Conservation (phyloP, 1,140 invertebrate genomes). For the Drosophila ananassae region DNA sequence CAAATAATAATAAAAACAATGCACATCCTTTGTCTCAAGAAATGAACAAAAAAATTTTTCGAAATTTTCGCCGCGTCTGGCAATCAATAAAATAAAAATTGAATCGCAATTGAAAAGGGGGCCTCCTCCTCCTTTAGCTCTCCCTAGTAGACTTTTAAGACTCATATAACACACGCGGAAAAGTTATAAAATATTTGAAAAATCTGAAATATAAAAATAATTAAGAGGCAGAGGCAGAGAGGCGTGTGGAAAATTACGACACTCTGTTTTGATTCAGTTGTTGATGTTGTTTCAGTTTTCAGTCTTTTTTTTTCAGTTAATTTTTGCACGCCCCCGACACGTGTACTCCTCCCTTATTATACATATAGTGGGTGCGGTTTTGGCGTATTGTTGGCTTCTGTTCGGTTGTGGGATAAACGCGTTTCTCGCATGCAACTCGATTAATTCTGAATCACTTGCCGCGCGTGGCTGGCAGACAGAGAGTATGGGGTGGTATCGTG, state of each 20-base stretch:
- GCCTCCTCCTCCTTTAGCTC: not conserved
- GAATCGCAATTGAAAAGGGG: constrained; percentile 11
- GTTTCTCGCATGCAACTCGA: constrained; percentile 27
- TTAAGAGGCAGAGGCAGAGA: constrained; percentile 10
- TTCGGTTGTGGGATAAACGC: not conserved
- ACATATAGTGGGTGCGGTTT: constrained; percentile 12
- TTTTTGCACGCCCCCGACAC: constrained; percentile 56
- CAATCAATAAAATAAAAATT: constrained; percentile 59
- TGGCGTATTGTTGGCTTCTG: not conserved
- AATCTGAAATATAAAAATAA: constrained; percentile 14
- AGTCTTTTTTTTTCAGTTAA: constrained; percentile 38
- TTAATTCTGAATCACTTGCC: constrained; percentile 38
- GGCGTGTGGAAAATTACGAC: constrained; percentile 66
- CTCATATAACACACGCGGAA: constrained; percentile 33
- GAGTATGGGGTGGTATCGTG: not conserved
- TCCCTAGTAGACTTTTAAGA: too few species aligned
- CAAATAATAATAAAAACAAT: constrained; percentile 31
- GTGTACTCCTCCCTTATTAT: constrained; percentile 15
- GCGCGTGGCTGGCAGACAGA: constrained; percentile 13
- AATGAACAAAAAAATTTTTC: constrained; percentile 41
- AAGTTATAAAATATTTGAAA: constrained; percentile 60
- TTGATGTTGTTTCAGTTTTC: constrained; percentile 9
- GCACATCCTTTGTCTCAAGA: constrained; percentile 56
- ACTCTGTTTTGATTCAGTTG: constrained; percentile 14
- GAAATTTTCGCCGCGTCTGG: constrained; percentile 61